Evolutionary conservation across 1,140 invertebrate genomes (phyloP).

Genomic region (Amphibalanus amphitrite): DNA sequence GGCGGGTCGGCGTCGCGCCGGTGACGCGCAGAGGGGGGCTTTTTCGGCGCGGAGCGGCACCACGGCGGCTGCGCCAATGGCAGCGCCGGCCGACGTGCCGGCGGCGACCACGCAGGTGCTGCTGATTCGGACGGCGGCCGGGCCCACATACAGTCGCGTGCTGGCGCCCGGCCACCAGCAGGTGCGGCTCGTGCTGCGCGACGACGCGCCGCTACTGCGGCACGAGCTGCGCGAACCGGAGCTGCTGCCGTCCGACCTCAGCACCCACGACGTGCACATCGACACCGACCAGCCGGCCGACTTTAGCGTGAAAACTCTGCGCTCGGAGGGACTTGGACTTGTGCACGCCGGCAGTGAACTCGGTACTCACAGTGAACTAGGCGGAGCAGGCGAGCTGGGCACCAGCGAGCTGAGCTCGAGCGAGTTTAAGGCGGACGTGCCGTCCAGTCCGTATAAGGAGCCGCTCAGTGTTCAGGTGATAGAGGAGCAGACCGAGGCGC

Average conservation of each 20-base stretch:
- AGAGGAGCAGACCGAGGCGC: conserved; percentile 18
- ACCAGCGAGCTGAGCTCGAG: not conserved
- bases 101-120: conserved; percentile 2
- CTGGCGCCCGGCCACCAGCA: conserved; percentile 1
- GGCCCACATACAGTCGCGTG: conserved; percentile 1
- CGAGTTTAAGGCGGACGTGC: not conserved
- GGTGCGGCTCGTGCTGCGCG: not conserved
- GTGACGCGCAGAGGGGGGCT: not conserved
- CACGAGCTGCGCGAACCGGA: not conserved
- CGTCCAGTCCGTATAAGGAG: conserved; percentile 6
- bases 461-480: conserved; percentile 19
- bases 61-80: not conserved
- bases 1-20: too few relatives aligned
- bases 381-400: conserved; percentile 9
- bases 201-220: not conserved
- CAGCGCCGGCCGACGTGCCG: conserved; percentile 3
- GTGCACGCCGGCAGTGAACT: conserved; percentile 17
- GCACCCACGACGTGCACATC: conserved; percentile 10
- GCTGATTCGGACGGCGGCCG: not conserved
- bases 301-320: conserved; percentile 7
- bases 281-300: conserved; percentile 11
- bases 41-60: not conserved
- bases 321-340: not conserved
- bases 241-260: conserved; percentile 7
- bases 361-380: conserved; percentile 16